Evolutionary conservation across 2,113 vertebrate genomes (phyloP).

Genomic region (Hippopotamus amphibius): DNA sequence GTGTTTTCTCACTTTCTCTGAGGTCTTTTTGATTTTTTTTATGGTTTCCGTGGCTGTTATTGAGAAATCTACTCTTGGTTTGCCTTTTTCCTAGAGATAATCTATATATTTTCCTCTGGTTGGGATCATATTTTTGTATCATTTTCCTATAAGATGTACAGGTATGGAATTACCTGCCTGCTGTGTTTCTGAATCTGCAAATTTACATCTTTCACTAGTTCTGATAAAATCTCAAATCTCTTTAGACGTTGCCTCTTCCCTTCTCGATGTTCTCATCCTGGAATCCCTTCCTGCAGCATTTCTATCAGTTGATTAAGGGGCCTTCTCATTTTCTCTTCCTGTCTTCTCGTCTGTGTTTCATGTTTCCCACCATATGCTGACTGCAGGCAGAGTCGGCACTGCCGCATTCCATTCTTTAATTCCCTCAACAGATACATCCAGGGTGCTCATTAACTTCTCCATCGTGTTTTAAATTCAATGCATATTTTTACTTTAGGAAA

Average conservation of each 20-base stretch:
- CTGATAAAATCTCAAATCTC: not conserved
- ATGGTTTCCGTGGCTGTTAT: not conserved
- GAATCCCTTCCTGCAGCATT: not conserved
- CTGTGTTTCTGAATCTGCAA: not conserved
- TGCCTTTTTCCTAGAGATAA: not conserved
- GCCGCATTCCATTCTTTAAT: not conserved
- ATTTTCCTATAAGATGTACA: not conserved
- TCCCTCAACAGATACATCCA: not conserved
- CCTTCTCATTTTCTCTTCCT: not conserved
- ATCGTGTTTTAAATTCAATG: not conserved
- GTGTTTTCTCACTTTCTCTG: not conserved
- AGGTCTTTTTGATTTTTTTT: not conserved
- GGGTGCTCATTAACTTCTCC: not conserved
- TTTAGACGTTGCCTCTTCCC: not conserved
- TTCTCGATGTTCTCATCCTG: not conserved
- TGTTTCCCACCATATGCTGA: not conserved
- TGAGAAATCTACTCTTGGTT: not conserved
- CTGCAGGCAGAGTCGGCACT: not conserved
- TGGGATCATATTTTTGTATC: not conserved
- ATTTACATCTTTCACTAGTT: not conserved
- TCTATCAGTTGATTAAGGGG: not conserved
- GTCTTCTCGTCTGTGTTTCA: not conserved
- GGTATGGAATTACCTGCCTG: not conserved
- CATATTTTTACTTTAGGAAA: slow-evolving; percentile 28
- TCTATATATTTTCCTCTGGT: not conserved